phyloP scores from a whole-genome alignment of 2,888 invertebrate genomes.

The Caenorhabditis sinica region DNA sequence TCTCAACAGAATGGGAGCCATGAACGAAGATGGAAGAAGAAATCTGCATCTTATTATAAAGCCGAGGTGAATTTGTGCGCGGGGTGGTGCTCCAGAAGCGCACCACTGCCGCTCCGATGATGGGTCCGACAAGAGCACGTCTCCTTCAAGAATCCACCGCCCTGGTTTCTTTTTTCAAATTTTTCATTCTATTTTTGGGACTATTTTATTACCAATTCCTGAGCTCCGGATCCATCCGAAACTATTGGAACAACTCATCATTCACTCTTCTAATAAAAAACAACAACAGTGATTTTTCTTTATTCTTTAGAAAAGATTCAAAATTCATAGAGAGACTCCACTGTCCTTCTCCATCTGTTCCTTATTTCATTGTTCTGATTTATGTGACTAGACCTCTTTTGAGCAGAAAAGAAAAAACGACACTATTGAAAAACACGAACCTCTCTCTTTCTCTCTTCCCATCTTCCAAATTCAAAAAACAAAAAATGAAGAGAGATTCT shows the following conservation, averaged over 20 bases:
- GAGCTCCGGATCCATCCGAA: background rate
- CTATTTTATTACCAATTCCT: background rate
- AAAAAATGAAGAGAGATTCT: background rate
- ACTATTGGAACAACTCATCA: background rate
- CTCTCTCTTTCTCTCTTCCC: background rate
- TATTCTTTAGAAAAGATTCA: slow-evolving; percentile 16
- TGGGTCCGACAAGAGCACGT: slow-evolving; percentile 50
- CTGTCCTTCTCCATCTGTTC: background rate
- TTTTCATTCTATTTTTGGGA: background rate
- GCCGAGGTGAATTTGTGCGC: slow-evolving; percentile 61
- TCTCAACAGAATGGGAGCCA: background rate
- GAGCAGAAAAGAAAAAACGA: slow-evolving; percentile 25
- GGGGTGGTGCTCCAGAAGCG: slow-evolving; percentile 35
- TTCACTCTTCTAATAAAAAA: background rate
- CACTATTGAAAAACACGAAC: slow-evolving; percentile 12
- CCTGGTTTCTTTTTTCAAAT: slow-evolving; percentile 11
- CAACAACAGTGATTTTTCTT: background rate
- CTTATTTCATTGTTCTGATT: slow-evolving; percentile 47
- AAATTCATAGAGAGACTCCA: slow-evolving; percentile 39
- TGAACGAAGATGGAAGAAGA: slow-evolving; percentile 37
- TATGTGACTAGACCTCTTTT: slow-evolving; percentile 40
- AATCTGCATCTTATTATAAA: slow-evolving; percentile 63
- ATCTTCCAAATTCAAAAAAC: slow-evolving; percentile 1
- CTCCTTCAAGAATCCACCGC: background rate
- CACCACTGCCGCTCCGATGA: slow-evolving; percentile 19